Conservation (phyloP, 2,113 vertebrate genomes). For the Ondatra zibethicus region DNA sequence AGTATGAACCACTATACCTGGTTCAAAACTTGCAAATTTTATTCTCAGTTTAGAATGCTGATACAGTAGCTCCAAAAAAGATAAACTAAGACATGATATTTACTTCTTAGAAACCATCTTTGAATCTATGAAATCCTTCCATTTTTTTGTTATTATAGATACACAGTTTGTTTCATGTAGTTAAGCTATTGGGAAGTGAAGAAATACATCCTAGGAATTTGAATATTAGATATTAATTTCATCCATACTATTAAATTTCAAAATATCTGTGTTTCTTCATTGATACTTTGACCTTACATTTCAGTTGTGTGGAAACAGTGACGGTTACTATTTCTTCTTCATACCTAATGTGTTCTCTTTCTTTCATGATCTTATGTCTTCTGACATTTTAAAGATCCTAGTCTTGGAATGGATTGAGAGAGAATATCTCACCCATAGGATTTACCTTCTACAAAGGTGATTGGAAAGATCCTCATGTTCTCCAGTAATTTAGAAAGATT, state of each 20-base stretch:
- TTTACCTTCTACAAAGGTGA: neutral
- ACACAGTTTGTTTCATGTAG: conserved; percentile 18
- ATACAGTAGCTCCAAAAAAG: conserved; percentile 18
- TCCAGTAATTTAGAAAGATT: neutral
- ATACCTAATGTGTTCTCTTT: neutral
- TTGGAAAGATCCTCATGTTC: neutral
- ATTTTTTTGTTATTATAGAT: conserved; percentile 7
- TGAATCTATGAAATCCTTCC: conserved; percentile 49
- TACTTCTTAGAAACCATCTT: conserved; percentile 33
- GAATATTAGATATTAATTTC: conserved; percentile 33
- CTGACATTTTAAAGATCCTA: conserved; percentile 41
- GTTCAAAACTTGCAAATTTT: conserved; percentile 14
- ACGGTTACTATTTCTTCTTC: conserved; percentile 42
- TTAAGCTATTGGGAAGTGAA: conserved; percentile 12
- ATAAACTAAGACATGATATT: conserved; percentile 15
- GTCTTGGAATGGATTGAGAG: neutral
- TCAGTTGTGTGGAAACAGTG: conserved; percentile 36
- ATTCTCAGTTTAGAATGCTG: conserved; percentile 32
- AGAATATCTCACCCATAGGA: neutral
- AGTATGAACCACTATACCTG: neutral
- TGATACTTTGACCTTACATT: conserved; percentile 22
- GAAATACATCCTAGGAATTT: conserved; percentile 40
- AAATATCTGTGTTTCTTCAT: conserved; percentile 26
- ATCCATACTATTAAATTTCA: conserved; percentile 24
- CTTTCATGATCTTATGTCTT: conserved; percentile 33